Evolutionary conservation across 2,113 vertebrate genomes (phyloP), one percentile per base, ranked within the genome.

Genomic region (Tragelaphus scriptus): DNA sequence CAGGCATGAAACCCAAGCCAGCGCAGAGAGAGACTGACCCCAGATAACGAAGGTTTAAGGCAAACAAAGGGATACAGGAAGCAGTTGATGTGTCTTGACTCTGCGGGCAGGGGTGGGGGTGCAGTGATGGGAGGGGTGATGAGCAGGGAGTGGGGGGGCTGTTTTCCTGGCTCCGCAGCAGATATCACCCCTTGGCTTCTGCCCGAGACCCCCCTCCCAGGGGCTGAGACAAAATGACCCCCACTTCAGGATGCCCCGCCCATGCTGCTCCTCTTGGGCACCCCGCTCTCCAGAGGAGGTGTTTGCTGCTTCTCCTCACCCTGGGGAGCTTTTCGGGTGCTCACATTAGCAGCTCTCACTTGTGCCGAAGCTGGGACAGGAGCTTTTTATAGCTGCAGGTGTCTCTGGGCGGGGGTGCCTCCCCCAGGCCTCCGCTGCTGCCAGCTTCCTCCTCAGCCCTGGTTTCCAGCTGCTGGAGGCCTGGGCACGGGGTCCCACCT

Each of bases 351-450:
- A 93, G 89, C 23, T 85, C 85, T 97, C 71, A 87, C 86, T 92
- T 89, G 82, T 59, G 75, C 86, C 19, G 28, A 75, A 96, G 95
- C 71, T 89, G 94, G 95, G 61, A 59, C 26, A 17, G 30, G 85
- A 95, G 94, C 59, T 97, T 97, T 97, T 97, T 94, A 93, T 97
- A 97, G 91, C 71, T 93, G 63, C 88, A 95, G 63, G 77, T 88
- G 77, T 97, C 96, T 97, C 81, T 61, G 96, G 89, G 68, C 40
- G 30, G 77, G 71, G 75, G 47, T 4, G 2, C 49, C 49, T 90
- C 56, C 40, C 36, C 13, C 19, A 16, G 1, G 4, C 23, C 13
- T 68, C 79, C 58, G 61, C 40, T 17, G 10, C 5, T 30, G 51
- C n/a, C 94, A 75, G 63, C 55, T 65, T 85, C 58, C 53, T 28